Conservation (phyloP, 1,140 invertebrate genomes). For the Zelostemma sp. region DNA sequence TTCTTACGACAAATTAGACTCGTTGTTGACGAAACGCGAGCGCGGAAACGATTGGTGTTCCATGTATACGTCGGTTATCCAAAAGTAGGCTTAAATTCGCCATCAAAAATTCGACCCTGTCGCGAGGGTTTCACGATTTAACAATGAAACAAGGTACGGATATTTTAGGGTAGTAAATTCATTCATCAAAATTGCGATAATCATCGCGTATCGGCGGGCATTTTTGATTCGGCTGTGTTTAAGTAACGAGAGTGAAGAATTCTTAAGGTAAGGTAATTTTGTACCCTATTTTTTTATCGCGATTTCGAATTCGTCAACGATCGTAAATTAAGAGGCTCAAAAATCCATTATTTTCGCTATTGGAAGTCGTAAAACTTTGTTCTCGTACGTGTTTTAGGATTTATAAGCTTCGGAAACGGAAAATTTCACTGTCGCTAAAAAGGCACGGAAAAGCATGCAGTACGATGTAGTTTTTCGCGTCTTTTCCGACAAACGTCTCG, state of each 20-base stretch:
- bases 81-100: slow-evolving; percentile 36
- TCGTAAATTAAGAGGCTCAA: neutral
- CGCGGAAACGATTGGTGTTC: slow-evolving; percentile 44
- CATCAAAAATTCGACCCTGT: slow-evolving; percentile 13
- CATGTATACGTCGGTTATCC: slow-evolving; percentile 46
- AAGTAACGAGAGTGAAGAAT: slow-evolving; percentile 59
- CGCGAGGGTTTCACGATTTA: neutral
- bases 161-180: slow-evolving; percentile 35
- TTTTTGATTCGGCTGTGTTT: slow-evolving; percentile 71
- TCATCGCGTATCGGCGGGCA: slow-evolving; percentile 35
- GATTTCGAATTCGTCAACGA: neutral
- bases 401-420: neutral
- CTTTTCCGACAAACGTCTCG: slow-evolving; percentile 1
- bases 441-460: neutral
- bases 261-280: slow-evolving; percentile 68
- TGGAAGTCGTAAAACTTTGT: neutral
- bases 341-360: too few species aligned
- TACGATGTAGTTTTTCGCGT: slow-evolving; percentile 8
- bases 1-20: slow-evolving; percentile 24
- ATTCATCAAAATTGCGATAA: slow-evolving; percentile 38
- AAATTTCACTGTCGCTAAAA: neutral
- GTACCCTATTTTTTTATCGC: slow-evolving; percentile 70
- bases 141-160: slow-evolving; percentile 23
- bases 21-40: slow-evolving; percentile 24
- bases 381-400: neutral